Evolutionary conservation across 1,140 invertebrate genomes (phyloP).

Genomic region (Aphaenogaster rudis): DNA sequence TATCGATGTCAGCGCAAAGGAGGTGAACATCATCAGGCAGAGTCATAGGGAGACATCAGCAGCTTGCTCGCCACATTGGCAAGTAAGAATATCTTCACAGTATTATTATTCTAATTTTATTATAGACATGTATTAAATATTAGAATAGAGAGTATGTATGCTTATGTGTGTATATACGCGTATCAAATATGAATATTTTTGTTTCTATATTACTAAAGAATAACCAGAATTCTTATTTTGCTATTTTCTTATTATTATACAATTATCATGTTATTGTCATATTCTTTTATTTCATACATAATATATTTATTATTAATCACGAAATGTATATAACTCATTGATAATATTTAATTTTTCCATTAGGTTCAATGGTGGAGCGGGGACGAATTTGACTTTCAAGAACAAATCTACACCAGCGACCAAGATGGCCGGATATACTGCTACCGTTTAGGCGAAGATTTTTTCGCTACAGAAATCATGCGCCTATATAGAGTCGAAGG

Average conservation of each 20-base stretch:
- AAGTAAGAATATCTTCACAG: conserved; percentile 72
- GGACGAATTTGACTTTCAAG: conserved; percentile 74
- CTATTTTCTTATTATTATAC: background rate
- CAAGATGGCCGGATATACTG: conserved; percentile 81
- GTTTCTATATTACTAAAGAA: background rate
- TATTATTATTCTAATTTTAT: background rate
- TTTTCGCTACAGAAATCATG: conserved; percentile 89
- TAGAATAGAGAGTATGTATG: too few relatives aligned
- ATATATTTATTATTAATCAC: background rate
- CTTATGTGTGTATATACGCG: too few relatives aligned
- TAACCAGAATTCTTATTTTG: background rate
- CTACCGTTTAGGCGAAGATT: conserved; percentile 84
- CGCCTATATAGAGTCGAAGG: conserved; percentile 89
- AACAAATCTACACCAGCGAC: conserved; percentile 81
- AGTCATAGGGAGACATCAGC: conserved; percentile 88
- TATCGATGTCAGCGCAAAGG: conserved; percentile 89
- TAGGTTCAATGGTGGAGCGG: conserved; percentile 83
- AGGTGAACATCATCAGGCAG: conserved; percentile 86
- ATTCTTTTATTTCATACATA: background rate
- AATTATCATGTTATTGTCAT: background rate
- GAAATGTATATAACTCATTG: background rate
- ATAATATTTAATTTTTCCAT: background rate
- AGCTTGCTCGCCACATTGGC: conserved; percentile 90
- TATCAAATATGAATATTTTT: background rate
- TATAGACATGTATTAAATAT: background rate